Conservation (phyloP, 2,113 vertebrate genomes). For the Phyllostomus discolor region DNA sequence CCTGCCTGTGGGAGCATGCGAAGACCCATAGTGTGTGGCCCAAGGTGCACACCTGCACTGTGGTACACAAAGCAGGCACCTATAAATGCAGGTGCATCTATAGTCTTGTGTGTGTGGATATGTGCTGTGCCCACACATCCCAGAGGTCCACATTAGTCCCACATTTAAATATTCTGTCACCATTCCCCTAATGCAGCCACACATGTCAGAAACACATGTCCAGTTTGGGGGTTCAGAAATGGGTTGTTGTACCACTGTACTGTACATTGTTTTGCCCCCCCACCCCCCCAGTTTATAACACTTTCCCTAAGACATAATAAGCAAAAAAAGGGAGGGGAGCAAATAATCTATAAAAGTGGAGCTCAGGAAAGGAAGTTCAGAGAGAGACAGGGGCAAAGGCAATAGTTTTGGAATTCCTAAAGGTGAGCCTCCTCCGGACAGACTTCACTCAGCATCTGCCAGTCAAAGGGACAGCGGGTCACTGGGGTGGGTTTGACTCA, state of each 20-base stretch:
- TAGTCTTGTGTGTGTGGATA: rapidly evolving
- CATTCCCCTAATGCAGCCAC: neutral
- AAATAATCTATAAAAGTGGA: neutral
- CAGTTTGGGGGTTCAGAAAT: neutral
- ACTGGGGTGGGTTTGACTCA: neutral
- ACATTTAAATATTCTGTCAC: neutral
- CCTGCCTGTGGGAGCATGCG: neutral
- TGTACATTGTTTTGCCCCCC: neutral
- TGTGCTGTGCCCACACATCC: neutral
- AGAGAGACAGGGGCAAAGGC: neutral
- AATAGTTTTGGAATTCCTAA: neutral
- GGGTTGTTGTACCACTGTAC: neutral
- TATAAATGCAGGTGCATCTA: rapidly evolving
- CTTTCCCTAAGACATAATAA: neutral
- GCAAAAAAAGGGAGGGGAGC: neutral
- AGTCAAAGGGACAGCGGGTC: neutral
- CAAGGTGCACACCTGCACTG: neutral
- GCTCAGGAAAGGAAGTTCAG: neutral
- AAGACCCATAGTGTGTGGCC: rapidly evolving
- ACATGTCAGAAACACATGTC: neutral
- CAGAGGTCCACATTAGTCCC: neutral
- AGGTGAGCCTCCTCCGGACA: too few species aligned
- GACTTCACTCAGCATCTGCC: neutral
- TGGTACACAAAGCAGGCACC: rapidly evolving
- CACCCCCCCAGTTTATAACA: neutral